A percentile compares a stretch with the other conserved stretches of the same genome.
phyloP scores from a whole-genome alignment of 2,797 vertebrate genomes.

The Odontamblyopus rebecca region DNA sequence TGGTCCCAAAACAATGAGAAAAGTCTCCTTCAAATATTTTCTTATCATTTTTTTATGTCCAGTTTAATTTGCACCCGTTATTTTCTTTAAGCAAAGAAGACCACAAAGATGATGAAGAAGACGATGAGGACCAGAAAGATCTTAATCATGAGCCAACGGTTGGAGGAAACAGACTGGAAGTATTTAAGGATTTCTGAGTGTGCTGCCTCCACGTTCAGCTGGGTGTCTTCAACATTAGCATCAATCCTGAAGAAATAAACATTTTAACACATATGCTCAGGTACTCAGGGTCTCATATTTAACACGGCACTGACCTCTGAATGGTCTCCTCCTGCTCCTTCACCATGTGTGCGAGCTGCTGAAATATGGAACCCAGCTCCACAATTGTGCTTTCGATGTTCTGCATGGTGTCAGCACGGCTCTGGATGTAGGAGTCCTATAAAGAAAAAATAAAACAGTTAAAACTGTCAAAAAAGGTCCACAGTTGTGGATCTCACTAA shows the following conservation, averaged over 20 bases:
- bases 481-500: background rate
- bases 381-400: constrained; percentile 95
- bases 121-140: constrained; percentile 94
- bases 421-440: constrained; percentile 94
- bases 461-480: background rate
- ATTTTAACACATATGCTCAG: background rate
- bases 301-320: constrained; percentile 79
- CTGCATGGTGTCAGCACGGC: constrained; percentile 92
- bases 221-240: constrained; percentile 89
- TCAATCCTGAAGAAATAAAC: constrained; percentile 81
- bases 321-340: constrained; percentile 94
- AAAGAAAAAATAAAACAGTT: background rate
- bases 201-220: constrained; percentile 90
- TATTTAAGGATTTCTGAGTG: constrained; percentile 95
- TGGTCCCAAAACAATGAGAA: constrained; percentile 38
- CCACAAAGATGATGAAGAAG: constrained; percentile 97
- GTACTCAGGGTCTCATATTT: background rate
- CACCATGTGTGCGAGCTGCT: constrained; percentile 94
- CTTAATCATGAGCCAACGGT: constrained; percentile 97
- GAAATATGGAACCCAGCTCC: constrained; percentile 94
- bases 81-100: constrained; percentile 88
- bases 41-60: constrained; percentile 24
- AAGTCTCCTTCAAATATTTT: constrained; percentile 51
- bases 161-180: constrained; percentile 95
- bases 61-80: constrained; percentile 38